Evolutionary conservation across 2,797 vertebrate species (phyloP).

Genomic region (Allobates femoralis): DNA sequence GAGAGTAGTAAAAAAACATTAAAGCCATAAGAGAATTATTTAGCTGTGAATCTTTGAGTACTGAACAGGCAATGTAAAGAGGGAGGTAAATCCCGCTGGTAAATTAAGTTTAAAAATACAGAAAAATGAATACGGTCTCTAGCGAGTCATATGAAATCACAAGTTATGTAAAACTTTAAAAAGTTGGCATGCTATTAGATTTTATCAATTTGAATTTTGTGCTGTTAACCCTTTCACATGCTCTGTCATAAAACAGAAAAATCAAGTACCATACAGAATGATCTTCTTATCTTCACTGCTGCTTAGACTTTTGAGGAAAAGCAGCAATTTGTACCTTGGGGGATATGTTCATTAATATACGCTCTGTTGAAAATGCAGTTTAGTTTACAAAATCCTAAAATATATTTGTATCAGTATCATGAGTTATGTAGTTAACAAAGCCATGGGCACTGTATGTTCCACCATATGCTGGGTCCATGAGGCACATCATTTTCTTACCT

Average conservation of each 20-base stretch:
- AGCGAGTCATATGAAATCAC: background rate
- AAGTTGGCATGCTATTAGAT: background rate
- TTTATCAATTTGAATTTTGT: background rate
- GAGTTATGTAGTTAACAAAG: background rate
- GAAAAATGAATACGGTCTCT: background rate
- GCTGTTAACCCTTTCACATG: background rate
- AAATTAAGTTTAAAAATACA: slow-evolving; percentile 11
- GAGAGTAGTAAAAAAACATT: slow-evolving; percentile 42
- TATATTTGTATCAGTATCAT: background rate
- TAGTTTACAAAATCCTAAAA: background rate
- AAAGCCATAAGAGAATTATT: slow-evolving; percentile 45
- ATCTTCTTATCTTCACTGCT: background rate
- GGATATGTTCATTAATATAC: background rate
- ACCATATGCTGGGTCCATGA: background rate
- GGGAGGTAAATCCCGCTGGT: slow-evolving; percentile 17
- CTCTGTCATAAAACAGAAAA: background rate
- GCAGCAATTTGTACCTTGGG: background rate
- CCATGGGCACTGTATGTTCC: background rate
- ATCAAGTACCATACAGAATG: background rate
- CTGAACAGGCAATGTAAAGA: slow-evolving; percentile 5
- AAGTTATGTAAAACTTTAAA: slow-evolving; percentile 2
- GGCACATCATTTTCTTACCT: background rate
- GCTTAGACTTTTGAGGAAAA: background rate
- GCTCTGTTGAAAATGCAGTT: background rate
- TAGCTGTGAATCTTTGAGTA: slow-evolving; percentile 32